Evolutionary conservation across 2,113 vertebrate genomes (phyloP).

Genomic region (Myotis davidii): DNA sequence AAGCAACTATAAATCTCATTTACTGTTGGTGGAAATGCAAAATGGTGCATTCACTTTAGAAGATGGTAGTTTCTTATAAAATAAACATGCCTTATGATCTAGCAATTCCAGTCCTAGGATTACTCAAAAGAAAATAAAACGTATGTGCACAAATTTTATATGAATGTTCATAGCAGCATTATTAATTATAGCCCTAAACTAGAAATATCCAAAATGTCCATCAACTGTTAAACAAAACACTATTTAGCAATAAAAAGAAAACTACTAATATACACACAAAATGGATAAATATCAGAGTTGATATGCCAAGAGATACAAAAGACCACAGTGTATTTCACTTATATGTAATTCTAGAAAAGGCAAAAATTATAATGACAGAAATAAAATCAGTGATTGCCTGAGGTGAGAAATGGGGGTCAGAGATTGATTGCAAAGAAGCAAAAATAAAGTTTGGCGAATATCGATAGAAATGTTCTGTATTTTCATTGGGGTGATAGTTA

Average conservation of each 20-base stretch:
- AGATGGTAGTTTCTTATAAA: background rate
- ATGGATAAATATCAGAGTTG: background rate
- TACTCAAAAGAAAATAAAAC: no score
- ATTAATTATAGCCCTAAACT: background rate
- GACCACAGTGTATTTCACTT: no score
- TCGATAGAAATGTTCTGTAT: background rate
- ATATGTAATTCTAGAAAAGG: no score
- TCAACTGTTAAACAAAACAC: background rate
- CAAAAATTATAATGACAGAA: no score
- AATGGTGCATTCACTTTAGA: background rate
- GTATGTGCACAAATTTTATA: background rate
- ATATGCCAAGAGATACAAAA: background rate
- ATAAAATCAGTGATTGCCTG: background rate
- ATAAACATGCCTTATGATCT: background rate
- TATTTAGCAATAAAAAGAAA: background rate
- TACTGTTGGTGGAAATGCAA: background rate
- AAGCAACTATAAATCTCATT: background rate
- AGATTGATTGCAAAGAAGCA: background rate
- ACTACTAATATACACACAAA: background rate
- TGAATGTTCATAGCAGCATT: background rate
- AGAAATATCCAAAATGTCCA: background rate
- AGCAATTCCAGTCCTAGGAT: background rate
- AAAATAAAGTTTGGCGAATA: background rate
- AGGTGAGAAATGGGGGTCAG: background rate
- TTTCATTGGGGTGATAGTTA: background rate